Conservation (phyloP, 2,888 invertebrate genomes). For the Coremacera marginata region DNA sequence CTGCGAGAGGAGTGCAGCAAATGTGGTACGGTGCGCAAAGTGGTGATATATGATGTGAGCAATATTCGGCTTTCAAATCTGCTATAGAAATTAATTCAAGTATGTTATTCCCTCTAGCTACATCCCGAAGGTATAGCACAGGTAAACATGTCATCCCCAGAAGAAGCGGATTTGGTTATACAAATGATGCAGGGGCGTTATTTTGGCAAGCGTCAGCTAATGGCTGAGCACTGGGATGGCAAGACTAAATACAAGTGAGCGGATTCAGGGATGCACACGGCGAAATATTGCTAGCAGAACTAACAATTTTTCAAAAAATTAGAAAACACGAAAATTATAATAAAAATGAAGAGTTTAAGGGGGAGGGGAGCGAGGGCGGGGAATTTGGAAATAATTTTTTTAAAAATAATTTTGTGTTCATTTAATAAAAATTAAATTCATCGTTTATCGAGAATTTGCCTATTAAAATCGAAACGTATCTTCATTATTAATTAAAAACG, state of each 20-base stretch:
- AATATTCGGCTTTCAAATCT: not conserved
- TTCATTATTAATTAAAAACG: too few species aligned
- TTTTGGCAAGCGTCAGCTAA: conserved; percentile 88
- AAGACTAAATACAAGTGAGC: conserved; percentile 86
- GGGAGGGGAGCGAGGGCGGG: too few species aligned
- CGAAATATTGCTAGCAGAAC: too few species aligned
- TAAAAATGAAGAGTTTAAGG: too few species aligned
- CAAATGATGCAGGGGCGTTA: conserved; percentile 88
- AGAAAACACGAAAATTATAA: too few species aligned
- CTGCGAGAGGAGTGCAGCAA: conserved; percentile 89
- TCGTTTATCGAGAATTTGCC: too few species aligned
- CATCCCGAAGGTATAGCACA: conserved; percentile 96
- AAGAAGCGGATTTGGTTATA: conserved; percentile 92
- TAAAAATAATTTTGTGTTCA: too few species aligned
- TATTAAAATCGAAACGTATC: too few species aligned
- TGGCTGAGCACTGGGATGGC: conserved; percentile 95
- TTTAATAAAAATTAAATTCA: too few species aligned
- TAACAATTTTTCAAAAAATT: too few species aligned
- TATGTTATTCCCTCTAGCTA: conserved; percentile 70
- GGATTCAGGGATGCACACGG: too few species aligned
- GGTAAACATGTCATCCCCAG: conserved; percentile 89
- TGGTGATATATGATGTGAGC: conserved; percentile 89
- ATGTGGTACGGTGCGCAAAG: conserved; percentile 92
- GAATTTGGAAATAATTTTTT: too few species aligned
- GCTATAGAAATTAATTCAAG: not conserved